Evolutionary conservation across 2,113 vertebrate species (phyloP), one percentile per base, ranked within the genome.

Genomic region (Anoura caudifer): DNA sequence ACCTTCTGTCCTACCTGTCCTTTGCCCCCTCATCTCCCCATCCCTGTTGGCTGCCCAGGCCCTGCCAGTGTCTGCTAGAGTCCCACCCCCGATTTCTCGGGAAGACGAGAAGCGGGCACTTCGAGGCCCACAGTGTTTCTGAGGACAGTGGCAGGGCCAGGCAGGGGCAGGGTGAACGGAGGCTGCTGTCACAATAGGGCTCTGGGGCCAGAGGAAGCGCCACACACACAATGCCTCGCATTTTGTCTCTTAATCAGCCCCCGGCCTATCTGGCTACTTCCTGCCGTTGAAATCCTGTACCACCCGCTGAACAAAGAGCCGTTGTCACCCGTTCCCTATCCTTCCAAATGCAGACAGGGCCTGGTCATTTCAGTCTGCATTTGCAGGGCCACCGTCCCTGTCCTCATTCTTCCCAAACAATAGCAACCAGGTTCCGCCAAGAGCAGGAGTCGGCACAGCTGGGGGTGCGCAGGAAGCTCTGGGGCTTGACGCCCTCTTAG

Each of bases 201-300:
- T 69, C 61, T 59, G 36, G 83, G 45, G 22, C 20, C 17, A 24
- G 6, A 12, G 36, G 16, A 13, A 31, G 82, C 0, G 0, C 59
- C 59, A 31, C 3, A 0, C 28, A 52, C 70, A 96, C n/a, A 73
- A 28, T 77, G 94, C 19, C n/a, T 76, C 59, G 43, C 14, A 11
- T 88, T 92, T 87, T 95, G 50, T 88, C 45, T 87, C 70, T 93
- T 70, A 56, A 65, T 76, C 84, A 80, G 91, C 76, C 91, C 24
- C 79, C 65, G 86, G 61, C 82, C 91, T 31, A 5, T 93, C 43
- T 85, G 56, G 52, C 61, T 59, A 50, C 14, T 59, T 93, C 80
- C 50, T 61, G 36, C 88, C 73, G 41, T 41, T 80, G 69, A 84
- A 91, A 72, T 59, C 17, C 70, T 84, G 12, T 70, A 38, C 63